phyloP scores from a whole-genome alignment of 2,113 vertebrate species.

The Pelusios castaneus region DNA sequence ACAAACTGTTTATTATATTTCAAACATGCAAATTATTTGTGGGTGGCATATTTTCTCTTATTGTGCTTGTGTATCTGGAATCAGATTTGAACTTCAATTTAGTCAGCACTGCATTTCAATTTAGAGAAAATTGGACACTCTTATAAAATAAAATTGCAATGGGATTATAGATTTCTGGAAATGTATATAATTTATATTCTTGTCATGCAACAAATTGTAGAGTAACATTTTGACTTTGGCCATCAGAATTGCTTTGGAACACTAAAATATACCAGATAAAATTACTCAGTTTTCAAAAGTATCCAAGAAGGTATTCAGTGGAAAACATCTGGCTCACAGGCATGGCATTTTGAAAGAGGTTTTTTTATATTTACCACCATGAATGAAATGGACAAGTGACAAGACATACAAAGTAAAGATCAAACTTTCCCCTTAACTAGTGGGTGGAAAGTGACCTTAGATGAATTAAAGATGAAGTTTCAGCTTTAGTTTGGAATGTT shows the following conservation, averaged over 20 bases:
- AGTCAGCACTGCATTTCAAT: slow-evolving; percentile 47
- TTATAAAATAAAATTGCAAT: slow-evolving; percentile 57
- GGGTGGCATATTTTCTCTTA: slow-evolving; percentile 49
- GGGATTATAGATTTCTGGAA: slow-evolving; percentile 55
- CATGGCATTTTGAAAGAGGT: background rate
- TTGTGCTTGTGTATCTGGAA: slow-evolving; percentile 45
- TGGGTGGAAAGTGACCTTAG: background rate
- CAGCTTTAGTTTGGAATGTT: background rate
- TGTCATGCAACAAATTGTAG: slow-evolving; percentile 38
- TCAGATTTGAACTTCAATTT: slow-evolving; percentile 65
- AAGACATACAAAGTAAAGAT: background rate
- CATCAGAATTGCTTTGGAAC: slow-evolving; percentile 28
- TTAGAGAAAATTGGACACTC: slow-evolving; percentile 59
- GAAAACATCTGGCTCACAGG: background rate
- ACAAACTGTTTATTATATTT: slow-evolving; percentile 52
- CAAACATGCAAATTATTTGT: slow-evolving; percentile 52
- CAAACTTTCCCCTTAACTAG: background rate
- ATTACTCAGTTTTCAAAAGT: background rate
- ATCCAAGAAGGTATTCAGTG: background rate
- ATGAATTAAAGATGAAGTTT: background rate
- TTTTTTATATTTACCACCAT: background rate
- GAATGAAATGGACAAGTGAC: background rate
- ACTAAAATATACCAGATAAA: slow-evolving; percentile 10
- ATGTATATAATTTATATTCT: slow-evolving; percentile 47
- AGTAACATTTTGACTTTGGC: slow-evolving; percentile 50